Evolutionary conservation across 2,888 invertebrate species (phyloP).

Genomic region (Pheosia gnoma): DNA sequence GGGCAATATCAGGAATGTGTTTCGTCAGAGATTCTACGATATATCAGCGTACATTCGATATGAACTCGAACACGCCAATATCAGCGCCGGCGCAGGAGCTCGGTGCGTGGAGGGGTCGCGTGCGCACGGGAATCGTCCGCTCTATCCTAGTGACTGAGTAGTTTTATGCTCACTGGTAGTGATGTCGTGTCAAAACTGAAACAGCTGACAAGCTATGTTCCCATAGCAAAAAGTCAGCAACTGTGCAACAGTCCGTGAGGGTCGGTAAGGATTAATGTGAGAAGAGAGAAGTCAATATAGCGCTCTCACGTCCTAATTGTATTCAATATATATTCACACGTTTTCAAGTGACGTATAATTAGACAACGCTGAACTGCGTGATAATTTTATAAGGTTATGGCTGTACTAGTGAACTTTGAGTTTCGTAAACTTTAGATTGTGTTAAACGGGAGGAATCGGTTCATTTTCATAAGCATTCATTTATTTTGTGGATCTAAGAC

Average conservation of each 20-base stretch:
- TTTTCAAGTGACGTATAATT: slow-evolving; percentile 38
- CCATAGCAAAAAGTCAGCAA: slow-evolving; percentile 30
- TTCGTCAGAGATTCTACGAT: no score
- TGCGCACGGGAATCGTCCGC: no score
- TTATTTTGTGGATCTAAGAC: slow-evolving; percentile 16
- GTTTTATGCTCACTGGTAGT: no score
- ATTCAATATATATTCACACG: slow-evolving; percentile 47
- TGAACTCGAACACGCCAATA: no score
- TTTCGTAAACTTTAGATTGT: background rate
- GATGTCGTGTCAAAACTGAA: slow-evolving; percentile 37
- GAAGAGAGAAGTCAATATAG: slow-evolving; percentile 52
- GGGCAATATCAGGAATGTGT: no score
- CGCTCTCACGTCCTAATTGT: slow-evolving; percentile 54
- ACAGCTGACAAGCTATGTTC: slow-evolving; percentile 45
- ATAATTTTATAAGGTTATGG: slow-evolving; percentile 13
- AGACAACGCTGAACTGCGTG: slow-evolving; percentile 29
- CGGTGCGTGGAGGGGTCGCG: no score
- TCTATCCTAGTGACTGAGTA: no score
- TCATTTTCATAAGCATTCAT: background rate
- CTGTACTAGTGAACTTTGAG: background rate
- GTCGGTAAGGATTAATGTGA: slow-evolving; percentile 50
- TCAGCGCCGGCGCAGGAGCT: no score
- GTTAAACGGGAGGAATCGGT: background rate
- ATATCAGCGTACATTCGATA: no score
- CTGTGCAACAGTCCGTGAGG: slow-evolving; percentile 17